phyloP scores from a whole-genome alignment of 1,140 invertebrate genomes.

The Drosophila auraria region DNA sequence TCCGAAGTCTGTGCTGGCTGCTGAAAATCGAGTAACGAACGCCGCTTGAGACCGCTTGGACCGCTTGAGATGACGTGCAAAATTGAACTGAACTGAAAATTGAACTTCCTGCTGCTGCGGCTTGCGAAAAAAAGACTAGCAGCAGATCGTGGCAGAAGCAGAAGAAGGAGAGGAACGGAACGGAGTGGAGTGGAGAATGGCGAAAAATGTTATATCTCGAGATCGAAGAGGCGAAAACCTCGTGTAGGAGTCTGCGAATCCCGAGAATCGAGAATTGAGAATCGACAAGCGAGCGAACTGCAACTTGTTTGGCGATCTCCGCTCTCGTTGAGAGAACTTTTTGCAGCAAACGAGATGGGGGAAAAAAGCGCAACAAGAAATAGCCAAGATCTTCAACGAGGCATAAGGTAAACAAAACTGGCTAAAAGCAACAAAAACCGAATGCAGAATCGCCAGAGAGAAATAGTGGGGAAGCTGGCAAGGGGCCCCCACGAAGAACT shows the following conservation, averaged over 20 bases:
- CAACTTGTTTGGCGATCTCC: conserved; percentile 67
- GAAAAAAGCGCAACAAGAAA: conserved; percentile 41
- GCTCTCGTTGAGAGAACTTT: conserved; percentile 43
- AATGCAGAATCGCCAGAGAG: conserved; percentile 14
- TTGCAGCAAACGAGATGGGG: conserved; percentile 6
- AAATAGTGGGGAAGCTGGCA: background rate
- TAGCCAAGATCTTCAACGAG: conserved; percentile 65
- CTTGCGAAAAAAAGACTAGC: conserved; percentile 53
- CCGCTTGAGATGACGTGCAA: conserved; percentile 83
- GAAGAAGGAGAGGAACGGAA: conserved; percentile 3
- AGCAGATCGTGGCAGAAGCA: conserved; percentile 8
- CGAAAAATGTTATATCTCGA: conserved; percentile 45
- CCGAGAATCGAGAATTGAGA: conserved; percentile 35
- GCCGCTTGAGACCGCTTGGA: conserved; percentile 57
- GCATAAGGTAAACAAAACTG: conserved; percentile 78
- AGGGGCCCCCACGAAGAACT: conserved; percentile 58
- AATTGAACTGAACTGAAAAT: conserved; percentile 81
- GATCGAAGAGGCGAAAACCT: conserved; percentile 52
- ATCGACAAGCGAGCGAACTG: conserved; percentile 42
- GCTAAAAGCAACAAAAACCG: conserved; percentile 64
- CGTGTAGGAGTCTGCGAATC: conserved; percentile 76
- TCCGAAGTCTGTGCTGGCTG: conserved; percentile 23
- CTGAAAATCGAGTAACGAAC: conserved; percentile 38
- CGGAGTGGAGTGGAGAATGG: conserved; percentile 6
- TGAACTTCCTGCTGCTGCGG: conserved; percentile 73